phyloP scores from a whole-genome alignment of 1,140 invertebrate genomes.

The Arion vulgaris region DNA sequence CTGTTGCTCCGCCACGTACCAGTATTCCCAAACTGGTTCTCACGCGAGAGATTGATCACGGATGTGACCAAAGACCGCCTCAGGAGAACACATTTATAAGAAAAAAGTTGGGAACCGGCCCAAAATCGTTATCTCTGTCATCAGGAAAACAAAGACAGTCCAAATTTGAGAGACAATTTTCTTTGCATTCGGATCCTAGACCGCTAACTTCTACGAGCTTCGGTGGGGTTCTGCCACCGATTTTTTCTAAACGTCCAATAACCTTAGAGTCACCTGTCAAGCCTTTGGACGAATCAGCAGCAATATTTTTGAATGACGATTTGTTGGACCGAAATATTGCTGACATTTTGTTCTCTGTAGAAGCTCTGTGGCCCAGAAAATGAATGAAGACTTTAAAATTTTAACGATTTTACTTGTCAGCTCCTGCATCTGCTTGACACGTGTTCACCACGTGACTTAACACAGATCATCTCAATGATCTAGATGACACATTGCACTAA shows the following conservation, averaged over 20 bases:
- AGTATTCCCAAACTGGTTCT: constrained; percentile 27
- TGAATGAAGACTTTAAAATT: constrained; percentile 35
- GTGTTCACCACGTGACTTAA: too few species aligned
- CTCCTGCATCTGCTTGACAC: too few species aligned
- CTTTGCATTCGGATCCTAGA: constrained; percentile 11
- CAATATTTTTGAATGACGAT: constrained; percentile 49
- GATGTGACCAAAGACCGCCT: neutral
- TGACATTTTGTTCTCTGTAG: constrained; percentile 56
- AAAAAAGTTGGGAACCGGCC: neutral
- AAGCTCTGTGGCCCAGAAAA: constrained; percentile 54
- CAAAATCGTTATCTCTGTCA: neutral
- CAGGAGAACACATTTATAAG: neutral
- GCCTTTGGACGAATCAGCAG: neutral
- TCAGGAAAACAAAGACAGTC: neutral
- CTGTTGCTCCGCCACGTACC: neutral
- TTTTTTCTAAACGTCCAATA: neutral
- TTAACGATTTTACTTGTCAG: too few species aligned
- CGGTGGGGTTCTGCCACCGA: neutral
- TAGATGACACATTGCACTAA: too few species aligned
- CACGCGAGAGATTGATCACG: neutral
- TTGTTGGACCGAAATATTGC: constrained; percentile 54
- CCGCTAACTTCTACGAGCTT: neutral
- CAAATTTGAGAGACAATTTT: constrained; percentile 18
- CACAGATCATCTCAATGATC: too few species aligned
- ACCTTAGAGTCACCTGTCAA: neutral